Percentiles rank a stretch among this genome's conserved stretches.
Conservation (phyloP, 2,113 vertebrate species). For the Martes martes region DNA sequence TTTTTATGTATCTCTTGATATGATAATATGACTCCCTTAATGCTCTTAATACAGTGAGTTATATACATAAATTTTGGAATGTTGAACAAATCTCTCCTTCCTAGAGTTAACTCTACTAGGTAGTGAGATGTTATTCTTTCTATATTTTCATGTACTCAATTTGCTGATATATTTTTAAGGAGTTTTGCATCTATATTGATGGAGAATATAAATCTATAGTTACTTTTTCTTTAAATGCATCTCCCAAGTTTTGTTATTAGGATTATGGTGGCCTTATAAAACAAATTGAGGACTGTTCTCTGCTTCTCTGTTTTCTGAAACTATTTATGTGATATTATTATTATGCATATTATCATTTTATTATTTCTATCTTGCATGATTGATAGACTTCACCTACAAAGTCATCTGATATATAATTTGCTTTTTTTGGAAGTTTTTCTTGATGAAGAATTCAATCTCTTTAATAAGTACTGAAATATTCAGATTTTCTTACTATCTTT, state of each 20-base stretch:
- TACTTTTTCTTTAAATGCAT: not conserved
- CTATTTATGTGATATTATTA: not conserved
- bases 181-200: too few species aligned
- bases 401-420: not conserved
- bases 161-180: not conserved
- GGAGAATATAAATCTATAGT: not conserved
- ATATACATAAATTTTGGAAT: not conserved
- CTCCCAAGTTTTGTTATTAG: not conserved
- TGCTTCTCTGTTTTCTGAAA: not conserved
- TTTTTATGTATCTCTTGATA: not conserved
- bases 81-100: not conserved
- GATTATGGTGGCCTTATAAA: not conserved
- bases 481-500: not conserved
- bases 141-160: not conserved
- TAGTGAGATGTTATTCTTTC: not conserved
- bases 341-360: not conserved
- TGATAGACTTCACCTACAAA: not conserved
- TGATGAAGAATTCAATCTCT: not conserved
- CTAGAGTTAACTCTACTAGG: not conserved
- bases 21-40: not conserved
- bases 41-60: not conserved
- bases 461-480: not conserved
- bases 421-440: not conserved
- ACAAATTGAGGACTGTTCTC: not conserved
- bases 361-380: not conserved